Evolutionary conservation across 2,113 vertebrate species (phyloP).

Genomic region (Forbesichthys agassizii): DNA sequence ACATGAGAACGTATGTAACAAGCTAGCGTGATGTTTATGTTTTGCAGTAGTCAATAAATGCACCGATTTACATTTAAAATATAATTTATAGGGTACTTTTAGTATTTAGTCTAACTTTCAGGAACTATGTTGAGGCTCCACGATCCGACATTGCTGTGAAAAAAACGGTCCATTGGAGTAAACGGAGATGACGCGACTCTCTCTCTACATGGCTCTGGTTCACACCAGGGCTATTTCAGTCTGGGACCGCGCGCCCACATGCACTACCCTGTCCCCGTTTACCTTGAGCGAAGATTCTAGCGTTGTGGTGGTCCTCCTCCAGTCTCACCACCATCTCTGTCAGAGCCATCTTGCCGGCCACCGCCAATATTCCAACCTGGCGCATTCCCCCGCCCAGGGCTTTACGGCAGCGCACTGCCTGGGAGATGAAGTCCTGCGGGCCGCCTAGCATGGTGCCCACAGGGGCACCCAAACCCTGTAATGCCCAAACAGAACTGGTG

Average conservation of each 20-base stretch:
- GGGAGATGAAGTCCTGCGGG: constrained; percentile 68
- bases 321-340: constrained; percentile 59
- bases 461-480: constrained; percentile 82
- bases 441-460: constrained; percentile 79
- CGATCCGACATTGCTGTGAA: too few relatives aligned
- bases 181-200: too few relatives aligned
- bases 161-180: too few relatives aligned
- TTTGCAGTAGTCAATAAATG: too few relatives aligned
- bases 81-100: too few relatives aligned
- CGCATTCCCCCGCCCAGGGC: constrained; percentile 82
- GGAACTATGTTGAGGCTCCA: too few relatives aligned
- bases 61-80: too few relatives aligned
- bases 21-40: too few relatives aligned
- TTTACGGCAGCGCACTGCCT: constrained; percentile 77
- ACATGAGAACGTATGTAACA: too few relatives aligned
- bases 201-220: too few relatives aligned
- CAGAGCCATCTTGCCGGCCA: constrained; percentile 79
- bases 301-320: constrained; percentile 78
- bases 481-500: neutral
- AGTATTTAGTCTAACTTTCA: too few relatives aligned
- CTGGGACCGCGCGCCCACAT: neutral
- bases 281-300: constrained; percentile 82
- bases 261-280: neutral
- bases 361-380: constrained; percentile 82
- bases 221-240: too few relatives aligned